Percentiles rank a stretch among this genome's conserved stretches.
Evolutionary conservation across 2,797 vertebrate species (phyloP).

Genomic region (Hoplostethus atlanticus): DNA sequence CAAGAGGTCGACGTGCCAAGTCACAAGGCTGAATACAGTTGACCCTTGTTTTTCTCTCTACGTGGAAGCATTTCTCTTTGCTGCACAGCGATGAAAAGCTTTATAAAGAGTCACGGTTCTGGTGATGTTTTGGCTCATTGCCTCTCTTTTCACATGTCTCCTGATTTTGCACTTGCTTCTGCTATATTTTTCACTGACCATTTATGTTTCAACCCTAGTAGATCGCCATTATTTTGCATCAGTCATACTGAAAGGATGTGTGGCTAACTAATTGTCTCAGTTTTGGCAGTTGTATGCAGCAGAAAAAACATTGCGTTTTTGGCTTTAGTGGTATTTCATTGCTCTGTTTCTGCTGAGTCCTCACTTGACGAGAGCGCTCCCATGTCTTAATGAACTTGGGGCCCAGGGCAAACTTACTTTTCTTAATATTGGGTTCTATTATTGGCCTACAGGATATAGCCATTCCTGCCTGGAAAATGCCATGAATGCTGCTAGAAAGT

Average conservation of each 20-base stretch:
- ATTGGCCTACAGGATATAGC: slow-evolving; percentile 1
- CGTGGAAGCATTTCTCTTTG: slow-evolving; percentile 9
- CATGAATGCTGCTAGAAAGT: slow-evolving; percentile 39
- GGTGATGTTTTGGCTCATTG: background rate
- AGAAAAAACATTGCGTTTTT: no score
- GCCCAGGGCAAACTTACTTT: background rate
- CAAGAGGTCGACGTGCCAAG: slow-evolving; percentile 45
- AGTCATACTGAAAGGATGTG: no score
- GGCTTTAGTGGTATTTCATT: no score
- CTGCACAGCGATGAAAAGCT: background rate
- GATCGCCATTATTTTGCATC: background rate
- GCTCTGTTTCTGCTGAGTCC: background rate
- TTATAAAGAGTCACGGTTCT: background rate
- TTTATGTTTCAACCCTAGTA: no score
- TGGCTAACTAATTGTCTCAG: background rate
- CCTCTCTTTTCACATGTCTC: background rate
- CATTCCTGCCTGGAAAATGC: slow-evolving; percentile 57
- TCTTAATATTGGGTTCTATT: slow-evolving; percentile 6
- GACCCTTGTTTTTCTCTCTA: slow-evolving; percentile 33
- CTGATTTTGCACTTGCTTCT: no score
- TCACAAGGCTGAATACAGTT: slow-evolving; percentile 54
- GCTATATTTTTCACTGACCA: no score
- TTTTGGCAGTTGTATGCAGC: background rate
- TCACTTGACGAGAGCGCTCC: background rate
- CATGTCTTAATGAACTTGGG: background rate